These are phyloP conservation scores for Glareola pratincola DNA, from an alignment of 2,113 vertebrate genomes.

Conservation along the genomic window DNA sequence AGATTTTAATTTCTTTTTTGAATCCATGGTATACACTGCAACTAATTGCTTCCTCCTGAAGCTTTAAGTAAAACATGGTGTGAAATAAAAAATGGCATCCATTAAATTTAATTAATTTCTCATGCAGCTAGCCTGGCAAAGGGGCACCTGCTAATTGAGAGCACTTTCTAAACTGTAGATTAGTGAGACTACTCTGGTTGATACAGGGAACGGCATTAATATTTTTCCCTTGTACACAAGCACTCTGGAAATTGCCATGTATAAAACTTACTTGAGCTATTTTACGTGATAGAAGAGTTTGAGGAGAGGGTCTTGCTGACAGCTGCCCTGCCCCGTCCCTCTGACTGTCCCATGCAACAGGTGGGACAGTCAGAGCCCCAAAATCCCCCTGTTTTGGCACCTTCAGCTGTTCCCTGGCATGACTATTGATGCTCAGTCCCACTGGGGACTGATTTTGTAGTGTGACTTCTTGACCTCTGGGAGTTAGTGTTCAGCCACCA, in stretches of 20 bases:
- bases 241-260: neutral
- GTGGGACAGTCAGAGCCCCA: too few species aligned
- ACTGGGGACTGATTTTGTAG: neutral
- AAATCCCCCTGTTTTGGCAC: neutral
- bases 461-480: neutral
- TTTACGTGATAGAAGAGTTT: neutral
- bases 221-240: neutral
- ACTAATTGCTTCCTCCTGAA: slow-evolving; percentile 27
- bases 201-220: neutral
- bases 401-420: neutral
- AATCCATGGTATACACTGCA: neutral
- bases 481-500: neutral
- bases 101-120: slow-evolving; percentile 48
- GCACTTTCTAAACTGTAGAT: neutral
- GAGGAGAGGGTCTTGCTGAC: neutral
- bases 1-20: neutral
- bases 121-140: slow-evolving; percentile 2
- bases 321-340: fast-evolving
- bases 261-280: neutral
- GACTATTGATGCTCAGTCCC: fast-evolving
- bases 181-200: neutral
- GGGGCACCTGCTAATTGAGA: slow-evolving; percentile 14
- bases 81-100: slow-evolving; percentile 15
- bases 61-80: slow-evolving; percentile 11
- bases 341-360: neutral